phyloP scores from a whole-genome alignment of 1,140 invertebrate genomes.

The Doryteuthis pealeii region DNA sequence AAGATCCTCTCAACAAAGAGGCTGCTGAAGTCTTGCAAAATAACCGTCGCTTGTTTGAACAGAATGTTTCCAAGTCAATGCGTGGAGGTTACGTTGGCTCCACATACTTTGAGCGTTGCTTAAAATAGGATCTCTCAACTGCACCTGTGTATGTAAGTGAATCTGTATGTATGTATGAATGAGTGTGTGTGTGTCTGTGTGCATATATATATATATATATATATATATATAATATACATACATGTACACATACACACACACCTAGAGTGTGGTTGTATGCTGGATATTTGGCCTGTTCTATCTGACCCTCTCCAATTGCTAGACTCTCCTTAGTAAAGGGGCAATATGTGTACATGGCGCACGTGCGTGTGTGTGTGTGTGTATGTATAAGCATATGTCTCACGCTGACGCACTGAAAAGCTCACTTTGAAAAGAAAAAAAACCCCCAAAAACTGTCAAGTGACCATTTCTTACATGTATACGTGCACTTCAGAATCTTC shows the following conservation, averaged over 20 bases:
- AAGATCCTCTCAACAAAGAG: slow-evolving; percentile 98
- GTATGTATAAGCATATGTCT: too few species aligned
- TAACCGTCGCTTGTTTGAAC: slow-evolving; percentile 91
- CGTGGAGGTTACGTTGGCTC: slow-evolving; percentile 89
- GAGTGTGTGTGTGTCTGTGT: background rate
- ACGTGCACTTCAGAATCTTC: too few species aligned
- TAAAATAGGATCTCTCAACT: slow-evolving; percentile 75
- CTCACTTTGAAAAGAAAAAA: too few species aligned
- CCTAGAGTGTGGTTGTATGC: too few species aligned
- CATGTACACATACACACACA: background rate
- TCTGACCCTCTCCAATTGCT: too few species aligned
- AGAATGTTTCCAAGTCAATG: slow-evolving; percentile 95
- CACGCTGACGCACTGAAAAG: too few species aligned
- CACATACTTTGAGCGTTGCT: slow-evolving; percentile 91
- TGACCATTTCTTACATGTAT: too few species aligned
- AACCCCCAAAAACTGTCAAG: too few species aligned
- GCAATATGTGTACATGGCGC: too few species aligned
- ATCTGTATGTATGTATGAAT: background rate
- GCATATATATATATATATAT: background rate
- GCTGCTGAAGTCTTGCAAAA: slow-evolving; percentile 96
- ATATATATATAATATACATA: background rate
- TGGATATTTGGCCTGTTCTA: too few species aligned
- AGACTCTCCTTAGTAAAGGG: too few species aligned
- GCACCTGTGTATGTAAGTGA: background rate
- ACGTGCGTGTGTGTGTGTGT: too few species aligned